These are phyloP conservation scores for Dryomyza anilis DNA, from an alignment of 2,888 invertebrate species.

Conservation along the genomic window DNA sequence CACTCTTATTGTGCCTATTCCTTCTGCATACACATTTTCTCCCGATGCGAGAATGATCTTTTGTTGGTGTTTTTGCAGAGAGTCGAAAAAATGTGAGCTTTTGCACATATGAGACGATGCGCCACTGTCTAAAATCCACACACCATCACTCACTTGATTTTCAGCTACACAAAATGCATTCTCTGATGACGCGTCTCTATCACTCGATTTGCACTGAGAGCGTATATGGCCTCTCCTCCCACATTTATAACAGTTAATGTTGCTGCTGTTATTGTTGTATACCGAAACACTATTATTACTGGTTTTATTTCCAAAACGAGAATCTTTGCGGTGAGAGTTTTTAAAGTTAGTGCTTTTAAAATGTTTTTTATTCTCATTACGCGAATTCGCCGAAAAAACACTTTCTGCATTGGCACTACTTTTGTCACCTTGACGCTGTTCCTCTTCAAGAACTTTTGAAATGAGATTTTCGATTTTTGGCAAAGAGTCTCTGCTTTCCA, in stretches of 20 bases:
- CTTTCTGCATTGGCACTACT: slow-evolving; percentile 2
- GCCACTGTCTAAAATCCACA: slow-evolving; percentile 26
- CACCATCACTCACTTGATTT: no score
- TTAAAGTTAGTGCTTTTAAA: no score
- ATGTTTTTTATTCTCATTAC: slow-evolving; percentile 7
- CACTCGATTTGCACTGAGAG: slow-evolving; percentile 23
- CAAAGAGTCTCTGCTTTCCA: slow-evolving; percentile 30
- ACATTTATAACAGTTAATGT: slow-evolving; percentile 30
- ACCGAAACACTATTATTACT: no score
- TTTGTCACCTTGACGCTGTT: slow-evolving; percentile 21
- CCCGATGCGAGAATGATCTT: no score
- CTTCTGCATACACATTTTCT: no score
- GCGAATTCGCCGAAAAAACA: slow-evolving; percentile 16
- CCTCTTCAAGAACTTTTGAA: slow-evolving; percentile 28
- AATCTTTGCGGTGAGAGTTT: no score
- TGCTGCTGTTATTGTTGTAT: slow-evolving; percentile 8
- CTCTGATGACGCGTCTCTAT: background rate
- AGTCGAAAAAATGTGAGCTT: slow-evolving; percentile 8
- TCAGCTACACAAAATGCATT: no score
- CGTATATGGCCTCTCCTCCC: slow-evolving; percentile 30
- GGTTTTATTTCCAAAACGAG: no score
- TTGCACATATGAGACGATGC: slow-evolving; percentile 29
- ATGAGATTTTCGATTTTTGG: no score
- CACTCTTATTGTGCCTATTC: no score
- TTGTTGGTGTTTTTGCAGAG: background rate